A percentile compares a stretch with the other conserved stretches of the same genome.
Conservation (phyloP, 2,797 vertebrate species). For the Hippocampus kuda region DNA sequence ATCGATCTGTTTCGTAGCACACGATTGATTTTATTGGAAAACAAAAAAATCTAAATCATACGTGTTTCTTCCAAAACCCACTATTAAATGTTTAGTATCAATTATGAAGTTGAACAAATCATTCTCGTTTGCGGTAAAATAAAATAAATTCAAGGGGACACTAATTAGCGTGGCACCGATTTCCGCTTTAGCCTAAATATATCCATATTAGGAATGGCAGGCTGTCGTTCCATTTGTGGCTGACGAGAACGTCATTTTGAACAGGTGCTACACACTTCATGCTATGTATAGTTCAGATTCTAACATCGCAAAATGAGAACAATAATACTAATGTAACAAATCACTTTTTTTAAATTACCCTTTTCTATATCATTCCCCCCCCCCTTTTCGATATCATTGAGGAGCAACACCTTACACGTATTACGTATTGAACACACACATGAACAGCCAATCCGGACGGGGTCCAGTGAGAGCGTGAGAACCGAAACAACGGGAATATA, state of each 20-base stretch:
- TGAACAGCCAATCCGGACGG: too few relatives aligned
- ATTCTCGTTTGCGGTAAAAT: background rate
- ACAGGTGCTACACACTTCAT: background rate
- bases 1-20: accelerated
- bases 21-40: background rate
- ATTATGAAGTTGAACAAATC: background rate
- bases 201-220: conserved; percentile 59
- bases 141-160: conserved; percentile 23
- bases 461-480: too few relatives aligned
- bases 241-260: background rate
- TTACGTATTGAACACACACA: too few relatives aligned
- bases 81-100: background rate
- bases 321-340: background rate
- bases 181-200: conserved; percentile 47
- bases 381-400: too few relatives aligned
- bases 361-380: too few relatives aligned
- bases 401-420: too few relatives aligned
- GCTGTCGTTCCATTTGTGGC: conserved; percentile 31
- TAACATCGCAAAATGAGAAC: background rate
- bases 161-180: conserved; percentile 58
- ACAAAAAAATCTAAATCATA: background rate
- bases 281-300: background rate
- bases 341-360: too few relatives aligned
- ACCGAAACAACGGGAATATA: too few relatives aligned
- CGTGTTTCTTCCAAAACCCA: background rate